Percentiles rank a stretch among this genome's conserved stretches.
Conservation (phyloP, 2,797 vertebrate species). For the Microctenopoma lineatum region DNA sequence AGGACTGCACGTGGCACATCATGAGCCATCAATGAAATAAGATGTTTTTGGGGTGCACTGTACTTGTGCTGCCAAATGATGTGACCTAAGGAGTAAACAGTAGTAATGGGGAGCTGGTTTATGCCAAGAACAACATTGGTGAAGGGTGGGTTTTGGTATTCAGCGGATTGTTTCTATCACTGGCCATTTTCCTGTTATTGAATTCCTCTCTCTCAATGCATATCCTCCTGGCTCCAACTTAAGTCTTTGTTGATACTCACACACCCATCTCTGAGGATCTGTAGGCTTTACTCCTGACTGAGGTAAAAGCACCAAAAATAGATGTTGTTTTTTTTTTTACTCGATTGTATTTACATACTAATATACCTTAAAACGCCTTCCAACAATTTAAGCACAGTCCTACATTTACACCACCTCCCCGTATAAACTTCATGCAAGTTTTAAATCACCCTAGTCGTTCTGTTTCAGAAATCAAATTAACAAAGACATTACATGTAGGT, state of each 20-base stretch:
- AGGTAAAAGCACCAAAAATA: conserved; percentile 17
- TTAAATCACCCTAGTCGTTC: neutral
- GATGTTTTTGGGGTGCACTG: conserved; percentile 11
- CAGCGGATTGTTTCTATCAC: conserved; percentile 86
- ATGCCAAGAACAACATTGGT: conserved; percentile 83
- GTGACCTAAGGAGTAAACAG: conserved; percentile 57
- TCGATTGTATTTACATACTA: neutral
- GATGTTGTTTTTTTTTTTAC: neutral
- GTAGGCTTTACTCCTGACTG: conserved; percentile 15
- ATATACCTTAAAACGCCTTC: too few species aligned
- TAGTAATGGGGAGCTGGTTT: conserved; percentile 53
- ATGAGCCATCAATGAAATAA: conserved; percentile 36
- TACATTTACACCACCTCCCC: neutral
- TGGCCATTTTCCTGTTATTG: conserved; percentile 88
- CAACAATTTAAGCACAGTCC: neutral
- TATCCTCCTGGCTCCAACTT: conserved; percentile 78
- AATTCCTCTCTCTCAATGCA: conserved; percentile 83
- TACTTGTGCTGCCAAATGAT: conserved; percentile 27
- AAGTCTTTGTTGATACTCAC: conserved; percentile 73
- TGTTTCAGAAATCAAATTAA: too few species aligned
- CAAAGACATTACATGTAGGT: neutral
- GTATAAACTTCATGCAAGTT: neutral
- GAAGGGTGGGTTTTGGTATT: conserved; percentile 84
- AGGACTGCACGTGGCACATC: conserved; percentile 28
- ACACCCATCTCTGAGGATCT: conserved; percentile 44